These are phyloP conservation scores for Apamea monoglypha DNA, from an alignment of 2,888 invertebrate genomes.

Conservation along the genomic window DNA sequence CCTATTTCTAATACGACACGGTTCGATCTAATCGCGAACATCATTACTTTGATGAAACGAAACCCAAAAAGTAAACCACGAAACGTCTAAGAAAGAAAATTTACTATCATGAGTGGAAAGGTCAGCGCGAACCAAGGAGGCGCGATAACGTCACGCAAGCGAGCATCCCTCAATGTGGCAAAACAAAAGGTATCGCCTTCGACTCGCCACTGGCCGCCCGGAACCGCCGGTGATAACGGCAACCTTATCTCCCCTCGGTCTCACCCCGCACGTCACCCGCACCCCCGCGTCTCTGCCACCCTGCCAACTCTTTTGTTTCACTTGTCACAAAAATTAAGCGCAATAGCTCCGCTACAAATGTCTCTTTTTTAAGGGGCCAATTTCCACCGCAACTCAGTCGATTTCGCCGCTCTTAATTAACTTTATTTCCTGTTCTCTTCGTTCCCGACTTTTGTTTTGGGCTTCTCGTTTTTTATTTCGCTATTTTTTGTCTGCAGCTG, in stretches of 20 bases:
- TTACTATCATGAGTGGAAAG: slow-evolving; percentile 87
- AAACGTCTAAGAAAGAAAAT: slow-evolving; percentile 87
- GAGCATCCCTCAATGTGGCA: slow-evolving; percentile 88
- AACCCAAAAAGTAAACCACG: slow-evolving; percentile 76
- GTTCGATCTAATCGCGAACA: slow-evolving; percentile 74
- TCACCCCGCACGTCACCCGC: slow-evolving; percentile 64
- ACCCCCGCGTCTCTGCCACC: slow-evolving; percentile 77
- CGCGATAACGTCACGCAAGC: slow-evolving; percentile 88
- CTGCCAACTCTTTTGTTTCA: slow-evolving; percentile 90
- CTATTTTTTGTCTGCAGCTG: slow-evolving; percentile 89
- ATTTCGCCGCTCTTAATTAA: slow-evolving; percentile 91
- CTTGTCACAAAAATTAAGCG: slow-evolving; percentile 91
- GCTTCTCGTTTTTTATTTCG: slow-evolving; percentile 86
- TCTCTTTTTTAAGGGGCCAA: slow-evolving; percentile 90
- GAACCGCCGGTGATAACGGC: slow-evolving; percentile 86
- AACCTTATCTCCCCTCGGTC: slow-evolving; percentile 84
- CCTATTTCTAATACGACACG: slow-evolving; percentile 61
- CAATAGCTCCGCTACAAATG: slow-evolving; percentile 90
- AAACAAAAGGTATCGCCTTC: slow-evolving; percentile 90
- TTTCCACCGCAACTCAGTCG: slow-evolving; percentile 90
- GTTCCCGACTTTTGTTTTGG: slow-evolving; percentile 89
- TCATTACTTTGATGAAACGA: slow-evolving; percentile 77
- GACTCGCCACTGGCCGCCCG: slow-evolving; percentile 87
- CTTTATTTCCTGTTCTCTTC: slow-evolving; percentile 90
- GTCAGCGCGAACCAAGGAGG: slow-evolving; percentile 82